phyloP scores from a whole-genome alignment of 1,140 invertebrate species.

The Macrosteles quadrilineatus region DNA sequence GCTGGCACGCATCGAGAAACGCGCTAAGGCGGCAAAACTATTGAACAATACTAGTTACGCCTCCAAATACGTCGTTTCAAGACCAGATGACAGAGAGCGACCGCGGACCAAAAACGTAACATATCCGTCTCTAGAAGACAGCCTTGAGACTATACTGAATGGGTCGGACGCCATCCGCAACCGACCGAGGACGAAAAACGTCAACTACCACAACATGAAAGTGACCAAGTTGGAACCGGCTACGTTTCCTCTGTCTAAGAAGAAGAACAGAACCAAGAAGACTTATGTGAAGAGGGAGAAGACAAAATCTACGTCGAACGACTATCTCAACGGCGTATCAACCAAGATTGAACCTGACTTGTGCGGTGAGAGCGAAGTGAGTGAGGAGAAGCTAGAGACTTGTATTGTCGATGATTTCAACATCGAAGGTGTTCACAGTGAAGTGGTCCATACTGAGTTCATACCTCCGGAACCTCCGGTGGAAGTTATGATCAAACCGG shows the following conservation, averaged over 20 bases:
- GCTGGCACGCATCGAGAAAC: conserved; percentile 53
- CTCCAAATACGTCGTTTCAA: conserved; percentile 45
- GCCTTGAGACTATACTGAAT: conserved; percentile 43
- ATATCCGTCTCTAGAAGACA: conserved; percentile 44
- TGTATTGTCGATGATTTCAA: conserved; percentile 38
- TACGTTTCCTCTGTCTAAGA: conserved; percentile 51
- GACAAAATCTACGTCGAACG: conserved; percentile 20
- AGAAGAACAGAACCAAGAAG: conserved; percentile 29
- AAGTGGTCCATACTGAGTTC: conserved; percentile 30
- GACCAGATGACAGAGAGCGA: conserved; percentile 27
- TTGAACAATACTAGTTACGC: conserved; percentile 38
- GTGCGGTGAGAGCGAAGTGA: conserved; percentile 18
- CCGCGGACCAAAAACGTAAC: conserved; percentile 39
- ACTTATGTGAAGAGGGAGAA: conserved; percentile 20
- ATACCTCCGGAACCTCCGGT: neutral
- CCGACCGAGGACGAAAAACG: conserved; percentile 62
- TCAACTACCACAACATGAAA: conserved; percentile 60
- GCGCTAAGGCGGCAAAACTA: conserved; percentile 39
- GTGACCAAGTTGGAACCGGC: conserved; percentile 51
- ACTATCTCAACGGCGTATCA: neutral
- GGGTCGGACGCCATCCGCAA: conserved; percentile 55
- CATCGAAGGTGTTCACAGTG: conserved; percentile 34
- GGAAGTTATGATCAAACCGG: conserved; percentile 24
- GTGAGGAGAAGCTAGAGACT: conserved; percentile 38
- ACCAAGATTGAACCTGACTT: conserved; percentile 19